Conservation (phyloP, 2,113 vertebrate genomes). For the Phoxinus phoxinus region DNA sequence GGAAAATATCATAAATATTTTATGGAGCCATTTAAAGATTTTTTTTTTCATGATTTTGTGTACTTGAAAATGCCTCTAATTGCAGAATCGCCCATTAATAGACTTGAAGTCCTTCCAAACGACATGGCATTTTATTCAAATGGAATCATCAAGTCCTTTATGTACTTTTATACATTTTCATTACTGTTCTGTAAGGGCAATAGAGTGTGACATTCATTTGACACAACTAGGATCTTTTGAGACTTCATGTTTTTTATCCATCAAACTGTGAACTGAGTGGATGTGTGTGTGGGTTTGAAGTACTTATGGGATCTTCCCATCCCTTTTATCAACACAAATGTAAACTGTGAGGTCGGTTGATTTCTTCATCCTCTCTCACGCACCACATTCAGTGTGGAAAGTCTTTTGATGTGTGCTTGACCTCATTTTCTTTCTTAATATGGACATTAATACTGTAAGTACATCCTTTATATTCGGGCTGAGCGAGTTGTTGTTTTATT, state of each 20-base stretch:
- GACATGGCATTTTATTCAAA: conserved; percentile 8
- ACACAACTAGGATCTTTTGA: conserved; percentile 1
- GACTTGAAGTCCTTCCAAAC: conserved; percentile 27
- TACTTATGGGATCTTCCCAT: conserved; percentile 17
- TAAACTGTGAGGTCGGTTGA: conserved; percentile 25
- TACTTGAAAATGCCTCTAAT: neutral
- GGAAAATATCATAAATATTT: neutral
- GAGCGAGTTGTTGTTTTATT: conserved; percentile 16
- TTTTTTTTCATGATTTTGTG: neutral
- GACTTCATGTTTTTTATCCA: neutral
- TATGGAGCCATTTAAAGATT: neutral
- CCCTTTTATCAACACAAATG: neutral
- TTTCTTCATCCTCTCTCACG: conserved; percentile 34
- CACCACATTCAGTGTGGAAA: conserved; percentile 37
- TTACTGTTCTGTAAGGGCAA: conserved; percentile 17
- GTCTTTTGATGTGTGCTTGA: conserved; percentile 62
- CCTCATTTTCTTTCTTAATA: conserved; percentile 66
- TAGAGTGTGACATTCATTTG: conserved; percentile 23
- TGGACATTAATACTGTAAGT: conserved; percentile 48
- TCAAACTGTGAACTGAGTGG: conserved; percentile 43
- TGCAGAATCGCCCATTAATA: conserved; percentile 1
- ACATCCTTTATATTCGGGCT: conserved; percentile 20
- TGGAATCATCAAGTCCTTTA: neutral
- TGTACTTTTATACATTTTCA: conserved; percentile 39
- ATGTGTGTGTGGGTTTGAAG: conserved; percentile 1